Evolutionary conservation across 2,888 invertebrate genomes (phyloP), one percentile per base, ranked within the genome.

Genomic region (Scotopteryx bipunctaria): DNA sequence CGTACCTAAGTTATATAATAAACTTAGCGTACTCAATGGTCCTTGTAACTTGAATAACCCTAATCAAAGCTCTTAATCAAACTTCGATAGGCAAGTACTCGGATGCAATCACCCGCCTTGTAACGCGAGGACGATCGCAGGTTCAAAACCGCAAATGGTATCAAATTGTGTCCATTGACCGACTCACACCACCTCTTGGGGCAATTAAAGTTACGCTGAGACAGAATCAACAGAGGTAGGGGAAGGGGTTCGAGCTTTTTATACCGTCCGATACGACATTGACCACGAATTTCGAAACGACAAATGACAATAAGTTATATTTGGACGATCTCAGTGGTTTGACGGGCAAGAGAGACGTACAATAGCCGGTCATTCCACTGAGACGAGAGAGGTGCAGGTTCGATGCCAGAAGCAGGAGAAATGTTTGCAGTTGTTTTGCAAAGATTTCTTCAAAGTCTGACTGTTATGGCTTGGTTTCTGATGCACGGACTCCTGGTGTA

Each of bases 171-270:
- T 73, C 81, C 76, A 81, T 81, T 79, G 79, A 77, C 76, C 69
- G 65, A 60, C 67, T 33, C 36, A 27, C 56, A 65, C 62, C 61
- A 70, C 74, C 77, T 73, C 77, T 78, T 69, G 64, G 64, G 69
- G 77, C 83, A 83, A 84, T 85, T 83, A 83, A 84, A 84, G 76
- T 84, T 82, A 65, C 64, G 67, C 76, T 66, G 71, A 67, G 72
- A 80, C 75, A 76, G 71, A 73, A 69, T 70, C 71, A 68, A 73
- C 70, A 70, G 65, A 57, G 59, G 41, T 25, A 53, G n/a, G 55
- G 40, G 59, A 49, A 54, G 51, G 51, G 51, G 43, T 21, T 8
- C 9, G 17, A 3, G 27, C n/a, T 4, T 14, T 19, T 45, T 42
- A 27, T 6, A 14, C 3, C 1, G 0, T 11, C 31, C 46, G 52